These are phyloP conservation scores for Macrosiphum euphorbiae DNA, from an alignment of 2,888 invertebrate genomes.

Conservation along the genomic window DNA sequence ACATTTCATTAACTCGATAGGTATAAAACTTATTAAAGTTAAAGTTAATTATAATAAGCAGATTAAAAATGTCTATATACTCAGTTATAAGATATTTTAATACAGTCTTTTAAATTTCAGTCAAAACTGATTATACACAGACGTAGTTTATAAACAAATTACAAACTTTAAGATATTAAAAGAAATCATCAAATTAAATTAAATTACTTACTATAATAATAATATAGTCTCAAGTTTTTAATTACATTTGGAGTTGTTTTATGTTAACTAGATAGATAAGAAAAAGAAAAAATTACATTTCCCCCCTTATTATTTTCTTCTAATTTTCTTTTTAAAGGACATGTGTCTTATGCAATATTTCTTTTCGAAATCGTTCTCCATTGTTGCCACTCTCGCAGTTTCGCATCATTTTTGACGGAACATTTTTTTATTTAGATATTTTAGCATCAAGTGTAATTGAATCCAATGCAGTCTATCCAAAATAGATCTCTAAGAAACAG, in stretches of 20 bases:
- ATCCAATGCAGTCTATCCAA: background rate
- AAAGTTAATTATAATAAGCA: background rate
- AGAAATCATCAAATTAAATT: constrained; percentile 30
- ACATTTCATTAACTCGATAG: background rate
- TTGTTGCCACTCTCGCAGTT: background rate
- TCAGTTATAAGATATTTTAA: background rate
- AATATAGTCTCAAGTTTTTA: constrained; percentile 2
- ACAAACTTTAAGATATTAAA: constrained; percentile 27
- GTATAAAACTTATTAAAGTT: background rate
- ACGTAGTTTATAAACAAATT: constrained; percentile 32
- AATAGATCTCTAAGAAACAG: background rate
- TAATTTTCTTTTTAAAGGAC: background rate
- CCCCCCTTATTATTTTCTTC: background rate
- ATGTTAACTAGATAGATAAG: constrained; percentile 2
- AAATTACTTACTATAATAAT: constrained; percentile 3
- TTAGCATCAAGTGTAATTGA: background rate
- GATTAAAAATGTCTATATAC: background rate
- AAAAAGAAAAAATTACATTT: background rate
- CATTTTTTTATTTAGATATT: background rate
- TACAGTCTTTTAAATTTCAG: background rate
- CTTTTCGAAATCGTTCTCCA: background rate
- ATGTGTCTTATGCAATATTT: background rate
- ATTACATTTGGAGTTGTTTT: background rate
- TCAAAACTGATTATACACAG: background rate
- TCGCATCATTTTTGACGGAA: background rate